phyloP scores from a whole-genome alignment of 2,113 vertebrate species.

The Murina feae region DNA sequence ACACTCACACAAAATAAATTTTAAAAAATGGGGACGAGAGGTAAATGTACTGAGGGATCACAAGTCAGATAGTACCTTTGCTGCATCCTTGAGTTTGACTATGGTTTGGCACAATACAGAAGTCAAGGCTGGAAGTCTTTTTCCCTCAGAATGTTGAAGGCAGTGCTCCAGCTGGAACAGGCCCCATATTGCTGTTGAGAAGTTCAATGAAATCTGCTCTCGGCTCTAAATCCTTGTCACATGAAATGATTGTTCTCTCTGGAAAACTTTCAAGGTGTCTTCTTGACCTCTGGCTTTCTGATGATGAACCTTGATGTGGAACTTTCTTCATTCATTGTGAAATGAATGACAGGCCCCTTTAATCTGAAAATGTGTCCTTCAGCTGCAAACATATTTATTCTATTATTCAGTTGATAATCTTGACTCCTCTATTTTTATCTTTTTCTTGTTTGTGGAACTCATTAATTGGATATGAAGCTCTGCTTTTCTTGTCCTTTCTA shows the following conservation, averaged over 20 bases:
- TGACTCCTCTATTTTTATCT: not conserved
- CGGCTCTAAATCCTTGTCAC: not conserved
- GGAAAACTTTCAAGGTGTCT: not conserved
- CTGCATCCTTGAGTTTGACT: not conserved
- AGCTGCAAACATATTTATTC: not conserved
- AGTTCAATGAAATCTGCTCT: not conserved
- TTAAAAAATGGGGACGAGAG: not conserved
- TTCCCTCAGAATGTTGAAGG: not conserved
- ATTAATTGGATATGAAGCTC: not conserved
- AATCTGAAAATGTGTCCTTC: not conserved
- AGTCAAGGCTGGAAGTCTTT: not conserved
- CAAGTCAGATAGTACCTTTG: not conserved
- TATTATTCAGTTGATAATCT: not conserved
- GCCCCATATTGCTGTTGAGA: not conserved
- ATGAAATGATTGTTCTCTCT: not conserved
- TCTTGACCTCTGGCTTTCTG: not conserved
- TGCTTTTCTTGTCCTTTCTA: not conserved
- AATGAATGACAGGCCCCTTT: not conserved
- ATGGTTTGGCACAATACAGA: not conserved
- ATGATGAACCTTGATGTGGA: not conserved
- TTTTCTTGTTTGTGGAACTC: not conserved
- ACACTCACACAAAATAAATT: not conserved
- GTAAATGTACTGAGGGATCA: not conserved
- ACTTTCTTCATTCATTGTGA: not conserved
- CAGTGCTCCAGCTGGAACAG: not conserved